Evolutionary conservation across 2,797 vertebrate species (phyloP).

Genomic region (Pipistrellus pygmaeus): DNA sequence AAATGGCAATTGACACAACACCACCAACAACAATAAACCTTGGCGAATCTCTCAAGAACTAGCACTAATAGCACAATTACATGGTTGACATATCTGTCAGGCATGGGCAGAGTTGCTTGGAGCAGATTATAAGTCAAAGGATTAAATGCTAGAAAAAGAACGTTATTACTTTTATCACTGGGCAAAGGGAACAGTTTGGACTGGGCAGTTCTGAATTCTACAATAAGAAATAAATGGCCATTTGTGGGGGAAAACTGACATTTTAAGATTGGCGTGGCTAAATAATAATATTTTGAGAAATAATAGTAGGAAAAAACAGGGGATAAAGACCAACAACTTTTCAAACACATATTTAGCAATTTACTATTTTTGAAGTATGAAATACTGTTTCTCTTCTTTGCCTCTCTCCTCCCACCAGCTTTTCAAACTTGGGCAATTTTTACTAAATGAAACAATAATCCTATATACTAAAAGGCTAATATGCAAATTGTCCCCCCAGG

Average conservation of each 20-base stretch:
- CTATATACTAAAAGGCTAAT: no score
- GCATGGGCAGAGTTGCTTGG: neutral
- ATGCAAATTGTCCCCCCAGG: no score
- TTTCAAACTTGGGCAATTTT: slow-evolving; percentile 11
- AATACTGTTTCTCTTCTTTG: neutral
- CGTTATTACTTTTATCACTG: neutral
- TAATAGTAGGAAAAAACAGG: neutral
- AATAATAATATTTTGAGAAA: slow-evolving; percentile 48
- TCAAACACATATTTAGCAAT: neutral
- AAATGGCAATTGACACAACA: neutral
- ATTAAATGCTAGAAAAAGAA: slow-evolving; percentile 7
- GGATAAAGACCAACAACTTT: neutral
- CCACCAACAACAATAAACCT: neutral
- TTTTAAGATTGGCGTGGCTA: slow-evolving; percentile 1
- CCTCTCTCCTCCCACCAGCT: neutral
- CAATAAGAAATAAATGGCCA: neutral
- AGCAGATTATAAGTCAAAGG: slow-evolving; percentile 4
- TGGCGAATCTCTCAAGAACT: slow-evolving; percentile 1
- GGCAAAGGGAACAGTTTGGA: neutral
- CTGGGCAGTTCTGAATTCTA: slow-evolving; percentile 9
- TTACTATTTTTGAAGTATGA: slow-evolving; percentile 32
- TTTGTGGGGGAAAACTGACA: neutral
- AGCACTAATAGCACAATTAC: neutral
- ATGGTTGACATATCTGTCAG: neutral
- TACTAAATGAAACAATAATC: neutral